Conservation (phyloP, 2,888 invertebrate species). For the Tuta absoluta region DNA sequence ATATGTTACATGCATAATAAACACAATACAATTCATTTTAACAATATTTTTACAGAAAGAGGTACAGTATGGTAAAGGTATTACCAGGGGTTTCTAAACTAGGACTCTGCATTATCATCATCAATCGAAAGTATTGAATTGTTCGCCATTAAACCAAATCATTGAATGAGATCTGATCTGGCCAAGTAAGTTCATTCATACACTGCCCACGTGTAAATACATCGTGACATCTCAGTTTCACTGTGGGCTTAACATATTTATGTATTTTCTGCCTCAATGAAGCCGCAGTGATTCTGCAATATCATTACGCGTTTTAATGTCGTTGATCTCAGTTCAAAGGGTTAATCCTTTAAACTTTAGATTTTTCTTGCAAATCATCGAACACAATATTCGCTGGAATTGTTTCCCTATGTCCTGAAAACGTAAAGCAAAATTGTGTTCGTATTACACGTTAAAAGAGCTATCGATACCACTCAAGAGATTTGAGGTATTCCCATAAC, state of each 20-base stretch:
- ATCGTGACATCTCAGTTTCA: background rate
- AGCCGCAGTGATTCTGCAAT: background rate
- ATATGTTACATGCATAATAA: too few species aligned
- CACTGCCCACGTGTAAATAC: background rate
- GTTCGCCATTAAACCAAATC: background rate
- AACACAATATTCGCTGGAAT: too few species aligned
- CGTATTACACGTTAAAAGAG: background rate
- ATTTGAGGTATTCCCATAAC: background rate
- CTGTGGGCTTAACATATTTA: background rate
- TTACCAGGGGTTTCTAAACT: too few species aligned
- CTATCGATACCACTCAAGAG: background rate
- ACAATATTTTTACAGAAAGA: too few species aligned
- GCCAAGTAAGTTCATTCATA: background rate
- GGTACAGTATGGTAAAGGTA: too few species aligned
- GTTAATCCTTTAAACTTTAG: too few species aligned
- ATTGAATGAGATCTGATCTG: background rate
- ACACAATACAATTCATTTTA: too few species aligned
- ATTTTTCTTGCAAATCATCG: background rate
- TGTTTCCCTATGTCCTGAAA: too few species aligned
- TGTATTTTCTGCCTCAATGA: constrained; percentile 8
- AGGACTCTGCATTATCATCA: too few species aligned
- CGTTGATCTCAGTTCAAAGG: background rate
- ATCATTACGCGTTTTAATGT: background rate
- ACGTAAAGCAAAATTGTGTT: too few species aligned
- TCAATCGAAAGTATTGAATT: too few species aligned